Evolutionary conservation across 2,888 invertebrate species (phyloP), one percentile per base, ranked within the genome.

Genomic region (Ceratothoa steindachneri): DNA sequence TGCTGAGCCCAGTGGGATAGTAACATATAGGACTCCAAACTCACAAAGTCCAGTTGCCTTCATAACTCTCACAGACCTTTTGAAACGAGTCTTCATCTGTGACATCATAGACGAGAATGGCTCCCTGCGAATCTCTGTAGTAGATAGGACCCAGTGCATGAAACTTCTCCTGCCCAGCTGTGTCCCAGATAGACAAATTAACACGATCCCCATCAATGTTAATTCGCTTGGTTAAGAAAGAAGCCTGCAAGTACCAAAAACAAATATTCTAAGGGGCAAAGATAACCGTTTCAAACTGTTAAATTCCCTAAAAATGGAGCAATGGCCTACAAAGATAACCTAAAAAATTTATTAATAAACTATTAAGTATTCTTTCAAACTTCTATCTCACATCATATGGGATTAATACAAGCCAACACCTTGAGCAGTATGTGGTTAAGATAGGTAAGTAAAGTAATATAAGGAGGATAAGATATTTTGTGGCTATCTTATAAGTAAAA

Each of bases 81-180:
- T 90, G 91, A 86, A 98, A 97, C 0, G 97, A 96, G 83, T 95
- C 93, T 85, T 93, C 91, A 86, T 98, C 97, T 19, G 98, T 97
- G 78, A 99, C 95, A 84, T 99, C 98, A 85, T 97, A 98, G 1
- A 99, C 97, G 81, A 99, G 88, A 82, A 99, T 90, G 71, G 98
- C 99, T 81, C 98, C 98, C 86, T 98, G 94, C 29, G 97, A 97
- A 84, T 94, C 95, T 80, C 98, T 87, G 84, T 99, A 99, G 85
- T 99, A 99, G 82, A 98, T 97, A 9, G 98, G 98, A 1, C 98
- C 98, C 69, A 98, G 85, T 0, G 98, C 97, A 86, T 99, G 99
- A 83, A 93, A 95, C 81, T 91, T 90, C 85, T 99, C 98, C 84
- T 99, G 98, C 0, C 98, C 98, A 4, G 98, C 98, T 1, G 98